A percentile compares a stretch with the other conserved stretches of the same genome.
These are phyloP conservation scores for Anomalospiza imberbis DNA, from an alignment of 2,797 vertebrate genomes.

Conservation along the genomic window DNA sequence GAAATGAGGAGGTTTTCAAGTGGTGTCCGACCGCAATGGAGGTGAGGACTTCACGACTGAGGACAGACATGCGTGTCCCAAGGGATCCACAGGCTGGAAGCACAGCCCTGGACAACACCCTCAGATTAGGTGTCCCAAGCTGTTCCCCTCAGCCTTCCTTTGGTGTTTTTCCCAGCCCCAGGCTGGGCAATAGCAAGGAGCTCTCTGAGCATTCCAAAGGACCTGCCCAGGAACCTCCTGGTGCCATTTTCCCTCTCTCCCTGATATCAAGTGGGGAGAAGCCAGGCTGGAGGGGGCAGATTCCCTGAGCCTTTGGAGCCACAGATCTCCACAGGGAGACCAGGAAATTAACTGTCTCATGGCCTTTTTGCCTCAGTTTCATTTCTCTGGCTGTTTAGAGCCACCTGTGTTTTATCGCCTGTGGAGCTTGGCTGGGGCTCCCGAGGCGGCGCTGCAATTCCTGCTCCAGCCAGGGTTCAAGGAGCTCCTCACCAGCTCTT, in stretches of 20 bases:
- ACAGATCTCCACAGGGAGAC: background rate
- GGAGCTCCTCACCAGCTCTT: background rate
- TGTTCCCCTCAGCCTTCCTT: background rate
- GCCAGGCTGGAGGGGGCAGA: fast-evolving
- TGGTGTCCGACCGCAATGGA: fast-evolving
- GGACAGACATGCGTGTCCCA: fast-evolving
- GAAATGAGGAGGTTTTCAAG: background rate
- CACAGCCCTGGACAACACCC: background rate
- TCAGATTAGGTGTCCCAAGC: fast-evolving
- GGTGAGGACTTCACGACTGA: background rate
- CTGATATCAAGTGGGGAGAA: background rate
- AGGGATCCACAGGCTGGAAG: background rate
- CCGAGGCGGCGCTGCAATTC: background rate
- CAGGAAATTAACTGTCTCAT: background rate
- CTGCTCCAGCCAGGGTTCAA: slow-evolving; percentile 2
- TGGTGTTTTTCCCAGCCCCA: background rate
- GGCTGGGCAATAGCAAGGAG: background rate
- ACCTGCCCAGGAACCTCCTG: background rate
- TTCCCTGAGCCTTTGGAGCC: fast-evolving
- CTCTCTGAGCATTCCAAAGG: background rate
- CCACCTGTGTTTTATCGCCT: background rate
- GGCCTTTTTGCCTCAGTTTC: slow-evolving; percentile 19
- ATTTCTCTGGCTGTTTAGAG: background rate
- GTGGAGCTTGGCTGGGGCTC: slow-evolving; percentile 3
- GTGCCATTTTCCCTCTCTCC: background rate